phyloP scores from a whole-genome alignment of 2,113 vertebrate species.

The Tachuris rubrigastra region DNA sequence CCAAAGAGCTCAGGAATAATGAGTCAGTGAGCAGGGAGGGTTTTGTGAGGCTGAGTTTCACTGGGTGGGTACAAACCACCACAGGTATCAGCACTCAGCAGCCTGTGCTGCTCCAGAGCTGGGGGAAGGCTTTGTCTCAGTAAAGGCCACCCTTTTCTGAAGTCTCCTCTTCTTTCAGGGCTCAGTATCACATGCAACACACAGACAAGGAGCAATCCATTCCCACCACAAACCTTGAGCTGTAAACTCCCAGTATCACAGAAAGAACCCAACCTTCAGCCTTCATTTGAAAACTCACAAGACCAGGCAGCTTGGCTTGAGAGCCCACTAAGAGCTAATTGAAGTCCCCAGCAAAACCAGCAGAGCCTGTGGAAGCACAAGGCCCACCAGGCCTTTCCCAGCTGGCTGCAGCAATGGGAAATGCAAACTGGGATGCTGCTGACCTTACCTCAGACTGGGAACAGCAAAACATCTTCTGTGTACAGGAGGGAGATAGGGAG shows the following conservation, averaged over 20 bases:
- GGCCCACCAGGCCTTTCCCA: not conserved
- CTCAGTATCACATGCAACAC: not conserved
- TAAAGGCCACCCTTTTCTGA: not conserved
- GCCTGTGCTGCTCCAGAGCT: not conserved
- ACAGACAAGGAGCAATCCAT: not conserved
- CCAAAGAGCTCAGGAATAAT: not conserved
- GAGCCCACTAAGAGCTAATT: not conserved
- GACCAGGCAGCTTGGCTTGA: not conserved
- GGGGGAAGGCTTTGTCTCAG: not conserved
- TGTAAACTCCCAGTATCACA: not conserved
- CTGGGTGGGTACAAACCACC: not conserved
- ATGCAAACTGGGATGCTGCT: not conserved
- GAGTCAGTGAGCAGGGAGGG: not conserved
- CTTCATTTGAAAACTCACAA: not conserved
- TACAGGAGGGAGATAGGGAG: not conserved
- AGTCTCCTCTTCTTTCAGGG: not conserved
- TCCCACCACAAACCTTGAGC: not conserved
- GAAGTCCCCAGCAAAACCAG: not conserved
- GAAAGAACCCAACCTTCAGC: not conserved
- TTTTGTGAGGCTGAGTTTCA: not conserved
- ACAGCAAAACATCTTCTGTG: not conserved
- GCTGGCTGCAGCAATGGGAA: not conserved
- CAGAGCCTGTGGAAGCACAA: not conserved
- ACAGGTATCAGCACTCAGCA: not conserved
- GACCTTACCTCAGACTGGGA: not conserved